phyloP scores from a whole-genome alignment of 2,888 invertebrate genomes.

The Drosophila koepferae region DNA sequence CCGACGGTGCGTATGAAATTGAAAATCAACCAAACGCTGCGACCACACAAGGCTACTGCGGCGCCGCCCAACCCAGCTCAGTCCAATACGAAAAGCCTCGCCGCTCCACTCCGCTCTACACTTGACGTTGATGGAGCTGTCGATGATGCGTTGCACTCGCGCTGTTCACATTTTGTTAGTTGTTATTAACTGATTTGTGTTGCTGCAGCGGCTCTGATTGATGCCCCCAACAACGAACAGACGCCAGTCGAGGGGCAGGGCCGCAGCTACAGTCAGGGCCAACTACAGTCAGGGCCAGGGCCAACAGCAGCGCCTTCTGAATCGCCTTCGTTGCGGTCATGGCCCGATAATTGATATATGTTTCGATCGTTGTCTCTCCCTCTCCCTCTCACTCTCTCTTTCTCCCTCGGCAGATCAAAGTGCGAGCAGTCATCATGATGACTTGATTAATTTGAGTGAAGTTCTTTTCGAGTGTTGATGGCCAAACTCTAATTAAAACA shows the following conservation, averaged over 20 bases:
- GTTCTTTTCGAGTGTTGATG: constrained; percentile 25
- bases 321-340: constrained; percentile 70
- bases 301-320: constrained; percentile 54
- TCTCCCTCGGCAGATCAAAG: constrained; percentile 63
- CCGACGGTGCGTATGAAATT: constrained; percentile 81
- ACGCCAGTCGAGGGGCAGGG: constrained; percentile 18
- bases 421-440: constrained; percentile 57
- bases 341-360: constrained; percentile 80
- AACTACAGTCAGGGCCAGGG: constrained; percentile 30
- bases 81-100: neutral
- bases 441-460: constrained; percentile 76
- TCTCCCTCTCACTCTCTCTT: constrained; percentile 14
- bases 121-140: constrained; percentile 67
- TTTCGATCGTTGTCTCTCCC: constrained; percentile 32
- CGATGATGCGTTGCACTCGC: constrained; percentile 58
- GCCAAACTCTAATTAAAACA: constrained; percentile 68
- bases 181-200: constrained; percentile 62
- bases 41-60: constrained; percentile 71
- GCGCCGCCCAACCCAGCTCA: constrained; percentile 15
- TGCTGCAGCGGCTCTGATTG: constrained; percentile 72
- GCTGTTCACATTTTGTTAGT: constrained; percentile 53
- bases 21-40: constrained; percentile 61
- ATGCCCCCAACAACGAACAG: constrained; percentile 61
- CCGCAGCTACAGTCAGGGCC: neutral
- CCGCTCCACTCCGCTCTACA: neutral